These are phyloP conservation scores for Mnemiopsis leidyi DNA, from an alignment of 37 sponge, comb jelly and placozoan species.

Conservation along the genomic window DNA sequence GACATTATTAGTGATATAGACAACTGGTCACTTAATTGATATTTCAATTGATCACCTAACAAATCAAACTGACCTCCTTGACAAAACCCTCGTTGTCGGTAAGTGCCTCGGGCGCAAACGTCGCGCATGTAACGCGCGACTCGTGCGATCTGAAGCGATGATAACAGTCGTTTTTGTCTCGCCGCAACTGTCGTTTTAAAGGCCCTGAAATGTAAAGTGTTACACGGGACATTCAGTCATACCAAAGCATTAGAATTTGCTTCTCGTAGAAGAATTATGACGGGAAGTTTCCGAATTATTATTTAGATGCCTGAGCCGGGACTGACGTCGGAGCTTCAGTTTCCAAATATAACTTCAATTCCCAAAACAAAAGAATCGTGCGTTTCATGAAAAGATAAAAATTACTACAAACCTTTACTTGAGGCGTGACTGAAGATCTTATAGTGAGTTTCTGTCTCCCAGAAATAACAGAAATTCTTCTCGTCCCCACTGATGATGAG, in stretches of 20 bases:
- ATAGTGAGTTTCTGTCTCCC: conserved; percentile 53
- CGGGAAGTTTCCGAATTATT: no score
- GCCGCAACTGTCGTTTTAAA: conserved; percentile 23
- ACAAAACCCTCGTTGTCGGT: conserved; percentile 58
- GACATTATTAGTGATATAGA: neutral
- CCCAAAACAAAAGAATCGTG: no score
- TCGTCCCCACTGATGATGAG: conserved; percentile 55
- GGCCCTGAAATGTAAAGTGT: no score
- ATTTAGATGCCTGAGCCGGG: no score
- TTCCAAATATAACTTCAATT: no score
- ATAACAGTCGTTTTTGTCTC: conserved; percentile 58
- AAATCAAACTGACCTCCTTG: conserved; percentile 13
- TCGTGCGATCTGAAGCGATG: conserved; percentile 30
- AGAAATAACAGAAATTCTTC: conserved; percentile 58
- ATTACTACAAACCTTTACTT: conserved; percentile 7
- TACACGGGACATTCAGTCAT: no score
- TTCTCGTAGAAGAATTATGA: no score
- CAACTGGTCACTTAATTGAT: neutral
- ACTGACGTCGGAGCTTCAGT: no score
- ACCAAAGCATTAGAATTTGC: no score
- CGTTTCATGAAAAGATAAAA: no score
- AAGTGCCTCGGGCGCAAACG: conserved; percentile 48
- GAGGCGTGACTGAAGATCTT: conserved; percentile 44
- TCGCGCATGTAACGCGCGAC: conserved; percentile 57
- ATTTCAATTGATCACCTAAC: no score